Evolutionary conservation across 2,113 vertebrate genomes (phyloP).

Genomic region (Aix galericulata): DNA sequence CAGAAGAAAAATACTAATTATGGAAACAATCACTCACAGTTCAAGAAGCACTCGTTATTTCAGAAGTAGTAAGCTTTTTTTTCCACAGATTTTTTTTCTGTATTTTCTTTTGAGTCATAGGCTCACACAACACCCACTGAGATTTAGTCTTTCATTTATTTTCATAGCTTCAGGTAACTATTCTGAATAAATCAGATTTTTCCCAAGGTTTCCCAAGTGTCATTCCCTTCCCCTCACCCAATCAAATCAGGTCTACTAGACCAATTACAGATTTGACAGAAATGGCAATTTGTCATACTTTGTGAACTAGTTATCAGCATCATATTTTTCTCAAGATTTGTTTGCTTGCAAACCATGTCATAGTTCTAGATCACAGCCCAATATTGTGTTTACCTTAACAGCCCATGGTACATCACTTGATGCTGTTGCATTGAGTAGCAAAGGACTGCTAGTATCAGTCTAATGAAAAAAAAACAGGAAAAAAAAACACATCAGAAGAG

Average conservation of each 20-base stretch:
- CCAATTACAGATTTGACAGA: background rate
- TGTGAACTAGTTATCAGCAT: background rate
- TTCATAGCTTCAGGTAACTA: background rate
- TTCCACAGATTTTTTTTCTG: too few relatives aligned
- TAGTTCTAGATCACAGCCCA: background rate
- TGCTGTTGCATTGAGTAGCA: constrained; percentile 77
- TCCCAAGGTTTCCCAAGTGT: background rate
- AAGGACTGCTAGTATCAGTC: constrained; percentile 89
- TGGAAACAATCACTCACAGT: background rate
- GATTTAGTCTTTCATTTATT: background rate
- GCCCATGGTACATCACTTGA: constrained; percentile 87
- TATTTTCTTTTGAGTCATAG: background rate
- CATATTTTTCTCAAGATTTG: background rate
- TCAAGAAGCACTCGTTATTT: background rate
- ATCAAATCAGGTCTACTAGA: background rate
- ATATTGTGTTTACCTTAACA: constrained; percentile 85
- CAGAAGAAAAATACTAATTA: constrained; percentile 34
- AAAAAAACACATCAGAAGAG: background rate
- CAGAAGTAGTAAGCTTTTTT: background rate
- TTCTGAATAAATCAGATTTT: background rate
- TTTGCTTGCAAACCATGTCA: background rate
- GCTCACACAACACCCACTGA: background rate
- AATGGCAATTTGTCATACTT: background rate
- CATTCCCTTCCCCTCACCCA: background rate
- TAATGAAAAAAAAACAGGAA: constrained; percentile 53